These are phyloP conservation scores for Coregonus ussuriensis DNA, from an alignment of 2,797 vertebrate species.

Conservation along the genomic window DNA sequence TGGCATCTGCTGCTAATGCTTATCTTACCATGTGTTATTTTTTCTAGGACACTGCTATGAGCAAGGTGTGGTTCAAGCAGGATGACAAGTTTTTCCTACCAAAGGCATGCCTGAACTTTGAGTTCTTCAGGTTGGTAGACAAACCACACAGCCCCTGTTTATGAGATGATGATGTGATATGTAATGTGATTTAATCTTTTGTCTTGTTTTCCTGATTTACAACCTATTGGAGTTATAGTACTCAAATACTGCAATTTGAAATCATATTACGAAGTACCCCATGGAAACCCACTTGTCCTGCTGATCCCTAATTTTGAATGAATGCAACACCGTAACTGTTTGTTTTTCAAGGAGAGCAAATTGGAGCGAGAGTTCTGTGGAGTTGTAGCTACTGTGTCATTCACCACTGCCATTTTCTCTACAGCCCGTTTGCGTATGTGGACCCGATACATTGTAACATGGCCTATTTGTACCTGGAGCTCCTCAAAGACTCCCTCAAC, in stretches of 20 bases:
- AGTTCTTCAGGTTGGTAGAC: conserved; percentile 94
- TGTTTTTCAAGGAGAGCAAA: background rate
- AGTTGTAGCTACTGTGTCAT: conserved; percentile 16
- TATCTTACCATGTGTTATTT: conserved; percentile 27
- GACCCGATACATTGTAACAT: conserved; percentile 99
- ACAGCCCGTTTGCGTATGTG: conserved; percentile 99
- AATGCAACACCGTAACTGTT: background rate
- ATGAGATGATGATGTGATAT: background rate
- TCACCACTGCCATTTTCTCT: conserved; percentile 67
- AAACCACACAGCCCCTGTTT: background rate
- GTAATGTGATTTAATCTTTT: background rate
- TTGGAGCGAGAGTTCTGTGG: background rate
- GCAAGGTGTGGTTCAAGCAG: conserved; percentile 99
- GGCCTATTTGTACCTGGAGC: conserved; percentile 99
- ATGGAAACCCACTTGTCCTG: background rate
- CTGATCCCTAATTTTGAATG: background rate
- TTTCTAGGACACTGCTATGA: conserved; percentile 94
- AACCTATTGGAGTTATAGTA: too few relatives aligned
- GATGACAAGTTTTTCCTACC: conserved; percentile 99
- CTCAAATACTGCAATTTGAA: background rate
- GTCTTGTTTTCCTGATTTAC: background rate
- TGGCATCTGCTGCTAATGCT: background rate
- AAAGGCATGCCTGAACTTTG: conserved; percentile 98
- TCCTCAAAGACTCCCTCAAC: conserved; percentile 99
- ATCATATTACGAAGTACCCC: background rate